These are phyloP conservation scores for Ancistrus triradiatus DNA, from an alignment of 2,113 vertebrate species.

Conservation along the genomic window DNA sequence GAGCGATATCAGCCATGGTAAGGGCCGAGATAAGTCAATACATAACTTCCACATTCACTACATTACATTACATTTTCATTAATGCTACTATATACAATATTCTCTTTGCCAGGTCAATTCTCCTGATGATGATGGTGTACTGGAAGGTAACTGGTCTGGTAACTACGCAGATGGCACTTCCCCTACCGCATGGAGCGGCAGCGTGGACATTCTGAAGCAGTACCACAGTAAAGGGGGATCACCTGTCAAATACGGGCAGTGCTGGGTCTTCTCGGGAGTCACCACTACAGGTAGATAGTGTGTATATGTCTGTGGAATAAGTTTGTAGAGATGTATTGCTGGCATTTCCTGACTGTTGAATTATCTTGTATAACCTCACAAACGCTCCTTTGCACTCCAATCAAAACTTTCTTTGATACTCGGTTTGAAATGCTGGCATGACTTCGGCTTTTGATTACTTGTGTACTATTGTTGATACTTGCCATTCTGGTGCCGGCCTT, in stretches of 20 bases:
- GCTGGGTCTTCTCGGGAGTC: slow-evolving; percentile 90
- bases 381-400: too few species aligned
- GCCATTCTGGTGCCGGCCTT: too few species aligned
- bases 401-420: too few species aligned
- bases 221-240: slow-evolving; percentile 67
- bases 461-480: too few species aligned
- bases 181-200: slow-evolving; percentile 83
- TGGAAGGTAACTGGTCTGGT: slow-evolving; percentile 86
- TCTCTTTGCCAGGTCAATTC: slow-evolving; percentile 75
- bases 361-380: too few species aligned
- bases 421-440: too few species aligned
- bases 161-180: slow-evolving; percentile 74
- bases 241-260: slow-evolving; percentile 84
- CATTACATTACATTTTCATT: too few species aligned
- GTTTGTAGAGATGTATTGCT: neutral
- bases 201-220: slow-evolving; percentile 81
- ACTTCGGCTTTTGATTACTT: too few species aligned
- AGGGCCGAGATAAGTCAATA: slow-evolving; percentile 27
- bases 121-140: slow-evolving; percentile 81
- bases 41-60: too few species aligned
- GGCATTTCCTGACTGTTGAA: too few species aligned
- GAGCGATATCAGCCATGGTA: slow-evolving; percentile 86
- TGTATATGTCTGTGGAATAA: slow-evolving; percentile 1
- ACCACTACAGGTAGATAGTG: slow-evolving; percentile 72
- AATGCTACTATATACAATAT: neutral